phyloP scores from a whole-genome alignment of 2,113 vertebrate species.

The Chamaetylas fuelleborni region DNA sequence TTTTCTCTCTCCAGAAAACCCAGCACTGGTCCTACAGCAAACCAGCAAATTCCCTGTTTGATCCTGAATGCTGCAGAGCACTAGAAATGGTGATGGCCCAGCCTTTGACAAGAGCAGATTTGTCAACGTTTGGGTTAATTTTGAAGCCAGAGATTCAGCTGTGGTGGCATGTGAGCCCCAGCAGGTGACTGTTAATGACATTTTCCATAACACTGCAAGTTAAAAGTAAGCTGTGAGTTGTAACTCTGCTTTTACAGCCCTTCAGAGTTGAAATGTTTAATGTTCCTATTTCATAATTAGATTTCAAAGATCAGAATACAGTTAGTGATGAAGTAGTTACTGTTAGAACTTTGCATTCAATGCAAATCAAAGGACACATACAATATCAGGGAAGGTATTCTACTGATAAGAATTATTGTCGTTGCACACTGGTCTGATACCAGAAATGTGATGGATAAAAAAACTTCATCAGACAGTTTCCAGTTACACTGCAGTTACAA shows the following conservation, averaged over 20 bases:
- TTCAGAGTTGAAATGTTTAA: background rate
- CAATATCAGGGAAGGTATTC: background rate
- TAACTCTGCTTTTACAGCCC: background rate
- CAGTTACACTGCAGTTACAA: background rate
- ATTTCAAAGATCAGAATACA: background rate
- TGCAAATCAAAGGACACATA: background rate
- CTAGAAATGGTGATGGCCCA: background rate
- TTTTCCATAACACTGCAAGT: background rate
- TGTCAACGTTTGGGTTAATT: background rate
- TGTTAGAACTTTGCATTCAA: background rate
- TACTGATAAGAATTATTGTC: background rate
- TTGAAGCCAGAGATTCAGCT: background rate
- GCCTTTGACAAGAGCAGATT: background rate
- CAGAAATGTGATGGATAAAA: background rate
- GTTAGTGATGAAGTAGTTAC: background rate
- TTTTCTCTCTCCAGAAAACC: background rate
- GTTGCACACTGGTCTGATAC: background rate
- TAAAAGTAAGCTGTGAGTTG: background rate
- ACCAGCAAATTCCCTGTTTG: background rate
- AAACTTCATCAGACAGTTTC: background rate
- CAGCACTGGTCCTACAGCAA: background rate
- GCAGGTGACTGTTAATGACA: background rate
- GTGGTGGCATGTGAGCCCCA: background rate
- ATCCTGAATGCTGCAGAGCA: background rate
- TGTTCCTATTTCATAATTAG: background rate